Conservation (phyloP, 2,888 invertebrate genomes). For the Oscheius myriophilus region DNA sequence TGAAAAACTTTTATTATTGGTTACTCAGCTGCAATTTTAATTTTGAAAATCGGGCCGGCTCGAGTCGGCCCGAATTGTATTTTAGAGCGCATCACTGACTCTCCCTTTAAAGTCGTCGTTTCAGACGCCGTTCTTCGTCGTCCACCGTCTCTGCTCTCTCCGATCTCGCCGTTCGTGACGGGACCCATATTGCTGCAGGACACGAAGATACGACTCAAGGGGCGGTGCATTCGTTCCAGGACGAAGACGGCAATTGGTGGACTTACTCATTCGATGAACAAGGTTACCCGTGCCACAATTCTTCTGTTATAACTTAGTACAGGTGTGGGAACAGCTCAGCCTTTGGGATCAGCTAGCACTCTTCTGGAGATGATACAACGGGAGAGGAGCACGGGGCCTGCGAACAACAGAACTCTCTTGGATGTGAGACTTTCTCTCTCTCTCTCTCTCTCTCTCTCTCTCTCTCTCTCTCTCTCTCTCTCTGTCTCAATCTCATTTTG, state of each 20-base stretch:
- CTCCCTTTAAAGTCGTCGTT: no score
- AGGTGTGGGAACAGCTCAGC: slow-evolving; percentile 64
- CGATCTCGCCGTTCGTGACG: slow-evolving; percentile 68
- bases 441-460: no score
- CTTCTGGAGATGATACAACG: slow-evolving; percentile 45
- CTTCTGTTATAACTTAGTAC: not conserved
- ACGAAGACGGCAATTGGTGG: slow-evolving; percentile 79
- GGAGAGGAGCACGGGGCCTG: slow-evolving; percentile 1
- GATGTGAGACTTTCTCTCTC: slow-evolving; percentile 9
- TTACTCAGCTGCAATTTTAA: no score
- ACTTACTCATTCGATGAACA: slow-evolving; percentile 87
- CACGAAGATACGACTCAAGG: slow-evolving; percentile 86
- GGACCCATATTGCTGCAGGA: slow-evolving; percentile 81
- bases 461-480: no score
- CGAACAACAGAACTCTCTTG: not conserved
- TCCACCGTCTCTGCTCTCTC: slow-evolving; percentile 42
- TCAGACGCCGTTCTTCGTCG: not conserved
- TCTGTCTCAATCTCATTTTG: no score
- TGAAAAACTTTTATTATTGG: no score
- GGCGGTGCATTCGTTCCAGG: slow-evolving; percentile 75
- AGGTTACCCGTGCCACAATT: slow-evolving; percentile 71
- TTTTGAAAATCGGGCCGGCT: no score
- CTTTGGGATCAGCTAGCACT: slow-evolving; percentile 59
- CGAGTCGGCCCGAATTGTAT: no score
- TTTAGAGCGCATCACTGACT: no score